phyloP scores from a whole-genome alignment of 2,888 invertebrate genomes.

The Dasysyrphus albostriatus region DNA sequence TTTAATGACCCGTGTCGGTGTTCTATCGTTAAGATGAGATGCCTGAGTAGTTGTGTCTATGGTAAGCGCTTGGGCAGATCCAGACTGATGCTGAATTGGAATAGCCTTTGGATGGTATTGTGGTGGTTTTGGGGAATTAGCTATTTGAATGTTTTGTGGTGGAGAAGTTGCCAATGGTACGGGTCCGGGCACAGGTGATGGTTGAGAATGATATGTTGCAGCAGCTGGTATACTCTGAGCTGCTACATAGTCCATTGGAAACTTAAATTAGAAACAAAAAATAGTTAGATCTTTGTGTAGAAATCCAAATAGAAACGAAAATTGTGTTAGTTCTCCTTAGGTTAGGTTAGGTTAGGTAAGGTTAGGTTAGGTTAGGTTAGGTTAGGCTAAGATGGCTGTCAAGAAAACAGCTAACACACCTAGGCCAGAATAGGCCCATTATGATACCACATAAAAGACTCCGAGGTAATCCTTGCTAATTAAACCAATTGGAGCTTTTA shows the following conservation, averaged over 20 bases:
- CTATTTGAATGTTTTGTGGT: constrained; percentile 44
- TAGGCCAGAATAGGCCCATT: too few species aligned
- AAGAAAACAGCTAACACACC: too few species aligned
- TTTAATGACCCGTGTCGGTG: constrained; percentile 46
- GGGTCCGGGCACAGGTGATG: constrained; percentile 39
- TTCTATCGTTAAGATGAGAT: constrained; percentile 56
- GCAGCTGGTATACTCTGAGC: constrained; percentile 46
- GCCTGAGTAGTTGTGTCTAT: constrained; percentile 60
- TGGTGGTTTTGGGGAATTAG: constrained; percentile 34
- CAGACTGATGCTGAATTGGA: constrained; percentile 45
- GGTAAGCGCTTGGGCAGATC: constrained; percentile 56
- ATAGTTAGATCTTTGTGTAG: too few species aligned
- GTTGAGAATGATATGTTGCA: constrained; percentile 53
- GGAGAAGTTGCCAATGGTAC: constrained; percentile 47
- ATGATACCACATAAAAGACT: too few species aligned
- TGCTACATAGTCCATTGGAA: constrained; percentile 62
- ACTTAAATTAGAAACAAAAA: neutral
- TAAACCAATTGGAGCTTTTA: too few species aligned
- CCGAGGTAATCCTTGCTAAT: too few species aligned
- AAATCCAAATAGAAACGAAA: too few species aligned
- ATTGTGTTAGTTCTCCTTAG: too few species aligned
- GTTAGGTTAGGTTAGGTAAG: too few species aligned
- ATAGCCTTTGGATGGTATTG: constrained; percentile 52
- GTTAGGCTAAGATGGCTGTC: too few species aligned
- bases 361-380: too few species aligned